These are phyloP conservation scores for Lithobates sylvaticus DNA, from an alignment of 2,797 vertebrate genomes.

Conservation along the genomic window DNA sequence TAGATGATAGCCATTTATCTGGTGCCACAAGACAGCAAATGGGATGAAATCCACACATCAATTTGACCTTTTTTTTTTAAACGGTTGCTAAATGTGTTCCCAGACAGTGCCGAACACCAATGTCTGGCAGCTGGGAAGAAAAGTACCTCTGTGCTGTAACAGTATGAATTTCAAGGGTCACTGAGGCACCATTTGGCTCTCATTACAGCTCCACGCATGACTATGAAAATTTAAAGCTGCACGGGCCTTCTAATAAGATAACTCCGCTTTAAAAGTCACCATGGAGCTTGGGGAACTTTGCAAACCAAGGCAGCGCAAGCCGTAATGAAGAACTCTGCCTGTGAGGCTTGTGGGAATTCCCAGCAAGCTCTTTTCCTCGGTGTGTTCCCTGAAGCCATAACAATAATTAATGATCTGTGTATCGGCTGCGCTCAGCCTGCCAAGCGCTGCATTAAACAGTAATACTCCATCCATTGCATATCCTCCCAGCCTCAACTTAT, in stretches of 20 bases:
- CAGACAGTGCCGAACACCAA: too few relatives aligned
- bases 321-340: background rate
- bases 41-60: too few relatives aligned
- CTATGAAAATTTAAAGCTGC: background rate
- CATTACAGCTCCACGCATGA: background rate
- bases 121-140: too few relatives aligned
- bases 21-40: too few relatives aligned
- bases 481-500: background rate
- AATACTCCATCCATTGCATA: background rate
- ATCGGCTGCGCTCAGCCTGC: background rate
- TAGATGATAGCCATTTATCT: too few relatives aligned
- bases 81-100: too few relatives aligned
- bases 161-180: background rate
- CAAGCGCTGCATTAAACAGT: conserved; percentile 1
- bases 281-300: background rate
- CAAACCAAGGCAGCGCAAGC: background rate
- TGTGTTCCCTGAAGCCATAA: background rate
- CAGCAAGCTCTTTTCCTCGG: background rate
- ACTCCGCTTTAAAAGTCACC: background rate
- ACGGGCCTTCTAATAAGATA: background rate
- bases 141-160: too few relatives aligned
- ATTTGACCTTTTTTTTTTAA: too few relatives aligned
- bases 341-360: conserved; percentile 1
- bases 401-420: conserved; percentile 30
- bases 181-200: background rate